phyloP scores from a whole-genome alignment of 1,140 invertebrate species.

The Orchestia grillus region DNA sequence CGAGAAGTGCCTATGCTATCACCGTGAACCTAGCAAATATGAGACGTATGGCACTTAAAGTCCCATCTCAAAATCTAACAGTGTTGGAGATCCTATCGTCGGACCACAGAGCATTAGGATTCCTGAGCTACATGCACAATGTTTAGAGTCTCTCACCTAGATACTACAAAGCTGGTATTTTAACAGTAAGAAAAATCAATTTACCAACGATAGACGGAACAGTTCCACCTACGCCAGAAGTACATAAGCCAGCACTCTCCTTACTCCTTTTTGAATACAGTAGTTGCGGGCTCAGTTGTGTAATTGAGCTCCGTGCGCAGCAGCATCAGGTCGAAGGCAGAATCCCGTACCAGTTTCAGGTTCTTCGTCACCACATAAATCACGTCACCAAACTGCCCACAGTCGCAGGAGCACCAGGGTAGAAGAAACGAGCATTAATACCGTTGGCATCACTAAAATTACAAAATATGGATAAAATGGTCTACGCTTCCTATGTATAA shows the following conservation, averaged over 20 bases:
- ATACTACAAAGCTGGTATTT: too few relatives aligned
- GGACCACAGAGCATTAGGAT: too few relatives aligned
- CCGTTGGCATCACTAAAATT: background rate
- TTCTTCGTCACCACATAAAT: conserved; percentile 58
- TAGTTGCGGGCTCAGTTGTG: conserved; percentile 31
- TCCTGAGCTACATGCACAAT: too few relatives aligned
- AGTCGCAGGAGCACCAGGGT: background rate
- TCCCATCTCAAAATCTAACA: too few relatives aligned
- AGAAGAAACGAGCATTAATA: background rate
- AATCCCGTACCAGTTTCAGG: conserved; percentile 30
- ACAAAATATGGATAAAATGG: background rate
- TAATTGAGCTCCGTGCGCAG: conserved; percentile 54
- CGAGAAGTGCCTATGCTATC: too few relatives aligned
- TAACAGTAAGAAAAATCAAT: too few relatives aligned
- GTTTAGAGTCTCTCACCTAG: too few relatives aligned
- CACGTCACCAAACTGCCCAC: conserved; percentile 53
- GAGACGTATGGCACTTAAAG: too few relatives aligned
- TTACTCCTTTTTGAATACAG: conserved; percentile 53
- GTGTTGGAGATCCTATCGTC: too few relatives aligned
- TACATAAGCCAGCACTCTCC: background rate
- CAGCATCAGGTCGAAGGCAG: background rate
- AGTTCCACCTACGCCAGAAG: background rate
- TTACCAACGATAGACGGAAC: background rate
- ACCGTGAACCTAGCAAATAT: too few relatives aligned
- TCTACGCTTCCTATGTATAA: background rate